Base-by-base conservation (phyloP, 2,888 invertebrate species). In the Bhutanitis thaidina region DNA sequence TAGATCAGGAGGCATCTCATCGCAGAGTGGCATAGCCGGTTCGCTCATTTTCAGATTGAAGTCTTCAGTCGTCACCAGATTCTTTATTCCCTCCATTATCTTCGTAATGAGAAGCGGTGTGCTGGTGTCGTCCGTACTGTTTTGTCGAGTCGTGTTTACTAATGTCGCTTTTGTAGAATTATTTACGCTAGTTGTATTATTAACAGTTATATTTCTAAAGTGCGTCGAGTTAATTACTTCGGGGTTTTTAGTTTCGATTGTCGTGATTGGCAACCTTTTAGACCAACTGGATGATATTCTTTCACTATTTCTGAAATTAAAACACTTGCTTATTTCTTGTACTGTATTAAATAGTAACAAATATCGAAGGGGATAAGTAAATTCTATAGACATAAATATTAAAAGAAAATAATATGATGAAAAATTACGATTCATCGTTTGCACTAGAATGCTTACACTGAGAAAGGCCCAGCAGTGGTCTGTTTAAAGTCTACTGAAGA, bases 1-100 rank as follows among this genome's bases (percentile, higher is more conserved):
- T 71, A 94, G 90, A 78, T 92, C 91, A 30, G 92, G 91, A 27
- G 93, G 93, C 41, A 91, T 83, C 52, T 84, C 84, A 12, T 93
- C 93, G 75, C 94, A 94, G 16, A 80, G 73, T 57, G 74, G 90
- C 77, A 74, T 70, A 56, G 32, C 69, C 64, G 74, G 74, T 60
- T 75, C 78, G 48, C 64, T 78, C 55, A 62, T 69, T 51, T 65
- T 74, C n/a, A 66, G 32, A 8, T 63, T 69, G 1, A 55, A 57
- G n/a, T 64, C 64, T 56, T 85, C 85, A 1, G 77, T 77, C 0
- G 75, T 78, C 25, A 70, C 72, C 15, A 71, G 52, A 49, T 73
- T 82, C 57, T 71, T 81, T 1, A 80, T 59, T 0, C 74, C 68
- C 0, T 80, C 80, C 61, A 79, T 60, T 12, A 86, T 63, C 53